phyloP scores from a whole-genome alignment of 2,113 vertebrate genomes.

The Podarcis raffonei region DNA sequence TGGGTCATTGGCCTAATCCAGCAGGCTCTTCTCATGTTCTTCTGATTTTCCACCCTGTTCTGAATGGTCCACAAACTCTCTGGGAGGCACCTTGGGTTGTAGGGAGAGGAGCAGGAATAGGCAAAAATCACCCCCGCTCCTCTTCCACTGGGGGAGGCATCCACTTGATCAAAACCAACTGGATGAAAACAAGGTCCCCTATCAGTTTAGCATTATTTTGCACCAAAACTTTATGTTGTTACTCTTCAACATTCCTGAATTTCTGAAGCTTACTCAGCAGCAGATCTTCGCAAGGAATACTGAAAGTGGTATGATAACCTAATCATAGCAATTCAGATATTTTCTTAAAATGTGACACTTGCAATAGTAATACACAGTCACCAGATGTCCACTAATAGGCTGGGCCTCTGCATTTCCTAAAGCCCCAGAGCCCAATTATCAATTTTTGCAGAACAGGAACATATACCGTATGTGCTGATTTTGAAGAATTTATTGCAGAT shows the following conservation, averaged over 20 bases:
- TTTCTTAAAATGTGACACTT: slow-evolving; percentile 39
- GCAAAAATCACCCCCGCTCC: neutral
- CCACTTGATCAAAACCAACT: neutral
- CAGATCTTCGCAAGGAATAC: neutral
- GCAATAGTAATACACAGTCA: slow-evolving; percentile 10
- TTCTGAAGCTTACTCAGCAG: slow-evolving; percentile 9
- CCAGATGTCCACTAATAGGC: slow-evolving; percentile 18
- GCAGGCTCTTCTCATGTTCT: too few species aligned
- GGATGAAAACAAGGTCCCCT: neutral
- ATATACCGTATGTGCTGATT: slow-evolving; percentile 4
- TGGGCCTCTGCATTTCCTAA: neutral
- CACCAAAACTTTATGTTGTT: neutral
- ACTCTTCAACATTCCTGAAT: neutral
- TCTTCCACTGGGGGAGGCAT: neutral
- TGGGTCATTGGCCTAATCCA: too few species aligned
- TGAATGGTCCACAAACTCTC: too few species aligned
- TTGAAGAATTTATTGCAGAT: slow-evolving; percentile 44
- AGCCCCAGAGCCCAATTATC: slow-evolving; percentile 30
- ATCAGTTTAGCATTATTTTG: neutral
- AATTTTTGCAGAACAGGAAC: slow-evolving; percentile 14
- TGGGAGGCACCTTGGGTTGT: too few species aligned
- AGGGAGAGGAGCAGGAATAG: too few species aligned
- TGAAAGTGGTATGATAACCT: neutral
- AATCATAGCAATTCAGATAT: slow-evolving; percentile 6
- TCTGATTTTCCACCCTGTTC: too few species aligned